Evolutionary conservation across 1,140 invertebrate genomes (phyloP), one percentile per base, ranked within the genome.

Genomic region (Acromyrmex heyeri): DNA sequence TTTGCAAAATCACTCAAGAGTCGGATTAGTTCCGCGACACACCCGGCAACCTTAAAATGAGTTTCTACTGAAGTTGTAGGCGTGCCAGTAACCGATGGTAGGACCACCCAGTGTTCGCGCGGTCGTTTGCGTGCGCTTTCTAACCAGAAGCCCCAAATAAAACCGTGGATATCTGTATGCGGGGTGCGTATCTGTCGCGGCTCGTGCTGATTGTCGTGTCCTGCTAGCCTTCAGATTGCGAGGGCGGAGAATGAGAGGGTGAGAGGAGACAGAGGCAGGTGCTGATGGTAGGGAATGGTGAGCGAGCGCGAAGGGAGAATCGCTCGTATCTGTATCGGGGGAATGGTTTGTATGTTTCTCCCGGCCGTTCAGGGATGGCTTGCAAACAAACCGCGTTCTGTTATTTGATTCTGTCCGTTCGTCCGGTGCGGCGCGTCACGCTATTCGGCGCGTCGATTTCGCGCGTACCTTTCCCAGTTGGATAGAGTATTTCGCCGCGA

Each of bases 341-440:
- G 79, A 38, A 88, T 65, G 82, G 89, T 90, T 88, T 90, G 77
- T 91, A 88, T 87, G 87, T 91, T 90, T 81, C 91, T 87, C 76
- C 78, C 77, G 64, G 78, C 69, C 88, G 86, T 92, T 91, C 75
- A 59, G 86, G 86, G 91, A 86, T 86, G 90, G 91, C 88, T 92
- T 91, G 92, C 92, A 92, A 93, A 93, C 91, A 93, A 92, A 93
- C 92, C 92, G 90, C 91, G 89, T 91, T 92, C 92, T 91, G 92
- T 93, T 93, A 93, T 92, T 92, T 93, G 89, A 92, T 93, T 92
- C 89, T 69, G 91, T 67, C 85, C 91, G 73, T 64, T 83, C 86
- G 64, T 24, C 57, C 62, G 10, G 48, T 38, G 53, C 67, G 65
- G 48, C 55, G 48, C 67, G 73, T 69, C 65, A 69, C 91, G 86